Evolutionary conservation across 2,888 invertebrate genomes (phyloP).

Genomic region (Schizotus pectinicornis): DNA sequence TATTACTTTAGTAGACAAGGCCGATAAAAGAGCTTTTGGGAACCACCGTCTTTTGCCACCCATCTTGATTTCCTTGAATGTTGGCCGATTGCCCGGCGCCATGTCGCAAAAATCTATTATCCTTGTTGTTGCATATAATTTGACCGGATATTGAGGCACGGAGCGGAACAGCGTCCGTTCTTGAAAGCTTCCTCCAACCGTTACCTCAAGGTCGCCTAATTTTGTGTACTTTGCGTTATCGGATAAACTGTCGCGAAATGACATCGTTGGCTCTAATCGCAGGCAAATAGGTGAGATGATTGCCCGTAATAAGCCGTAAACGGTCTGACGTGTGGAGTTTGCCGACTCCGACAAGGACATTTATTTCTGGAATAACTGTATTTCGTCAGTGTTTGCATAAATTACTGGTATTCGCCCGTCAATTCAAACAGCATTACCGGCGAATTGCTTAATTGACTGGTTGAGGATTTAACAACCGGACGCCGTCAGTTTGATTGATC

Average conservation of each 20-base stretch:
- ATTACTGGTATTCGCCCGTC: too few relatives aligned
- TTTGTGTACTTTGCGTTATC: constrained; percentile 22
- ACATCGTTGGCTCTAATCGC: background rate
- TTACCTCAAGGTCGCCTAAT: constrained; percentile 40
- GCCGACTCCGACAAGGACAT: constrained; percentile 18
- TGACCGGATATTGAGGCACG: constrained; percentile 36
- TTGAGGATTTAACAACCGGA: too few relatives aligned
- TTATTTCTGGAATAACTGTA: constrained; percentile 15
- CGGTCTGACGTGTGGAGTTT: constrained; percentile 11
- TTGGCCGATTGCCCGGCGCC: background rate
- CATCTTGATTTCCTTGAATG: too few relatives aligned
- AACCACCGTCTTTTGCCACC: too few relatives aligned
- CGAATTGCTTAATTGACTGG: too few relatives aligned
- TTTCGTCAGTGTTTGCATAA: background rate
- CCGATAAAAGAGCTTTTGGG: too few relatives aligned
- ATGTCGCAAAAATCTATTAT: constrained; percentile 6
- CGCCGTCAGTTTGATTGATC: too few relatives aligned
- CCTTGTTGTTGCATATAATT: constrained; percentile 15
- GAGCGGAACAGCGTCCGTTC: constrained; percentile 43
- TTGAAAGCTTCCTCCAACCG: constrained; percentile 39
- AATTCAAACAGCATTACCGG: too few relatives aligned
- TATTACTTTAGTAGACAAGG: too few relatives aligned
- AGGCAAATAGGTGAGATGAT: background rate
- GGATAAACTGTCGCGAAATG: constrained; percentile 5
- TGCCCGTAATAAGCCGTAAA: constrained; percentile 11